A percentile compares a stretch with the other conserved stretches of the same genome.
Conservation (phyloP, 2,888 invertebrate species). For the Pandemis corylana region DNA sequence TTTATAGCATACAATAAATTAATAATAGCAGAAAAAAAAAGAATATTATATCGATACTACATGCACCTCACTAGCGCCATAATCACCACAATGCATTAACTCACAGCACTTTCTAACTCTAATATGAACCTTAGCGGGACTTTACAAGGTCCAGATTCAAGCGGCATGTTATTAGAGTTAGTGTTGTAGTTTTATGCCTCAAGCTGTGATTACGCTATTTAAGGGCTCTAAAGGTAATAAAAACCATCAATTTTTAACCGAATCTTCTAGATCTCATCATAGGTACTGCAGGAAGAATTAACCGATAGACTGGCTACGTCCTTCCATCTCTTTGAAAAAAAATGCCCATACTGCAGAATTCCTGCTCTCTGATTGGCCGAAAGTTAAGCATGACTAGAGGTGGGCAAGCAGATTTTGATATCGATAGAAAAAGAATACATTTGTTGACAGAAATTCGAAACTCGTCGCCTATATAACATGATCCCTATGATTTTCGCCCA, state of each 20-base stretch:
- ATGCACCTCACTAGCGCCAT: background rate
- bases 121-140: background rate
- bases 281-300: background rate
- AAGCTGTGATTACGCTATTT: conserved; percentile 52
- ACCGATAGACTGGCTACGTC: background rate
- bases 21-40: background rate
- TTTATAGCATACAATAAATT: background rate
- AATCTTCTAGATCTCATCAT: conserved; percentile 32
- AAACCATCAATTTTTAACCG: conserved; percentile 31
- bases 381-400: no score
- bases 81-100: background rate
- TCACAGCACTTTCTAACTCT: background rate
- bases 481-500: no score
- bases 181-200: background rate
- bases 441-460: no score
- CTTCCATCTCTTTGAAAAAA: no score
- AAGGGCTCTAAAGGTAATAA: conserved; percentile 52
- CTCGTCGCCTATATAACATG: no score
- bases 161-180: background rate
- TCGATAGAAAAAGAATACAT: no score
- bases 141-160: background rate
- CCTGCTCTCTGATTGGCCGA: no score
- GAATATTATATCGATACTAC: background rate
- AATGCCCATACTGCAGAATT: no score
- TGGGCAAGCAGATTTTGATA: no score